Evolutionary conservation across 1,140 invertebrate species (phyloP).

Genomic region (Neodiprion fabricii): DNA sequence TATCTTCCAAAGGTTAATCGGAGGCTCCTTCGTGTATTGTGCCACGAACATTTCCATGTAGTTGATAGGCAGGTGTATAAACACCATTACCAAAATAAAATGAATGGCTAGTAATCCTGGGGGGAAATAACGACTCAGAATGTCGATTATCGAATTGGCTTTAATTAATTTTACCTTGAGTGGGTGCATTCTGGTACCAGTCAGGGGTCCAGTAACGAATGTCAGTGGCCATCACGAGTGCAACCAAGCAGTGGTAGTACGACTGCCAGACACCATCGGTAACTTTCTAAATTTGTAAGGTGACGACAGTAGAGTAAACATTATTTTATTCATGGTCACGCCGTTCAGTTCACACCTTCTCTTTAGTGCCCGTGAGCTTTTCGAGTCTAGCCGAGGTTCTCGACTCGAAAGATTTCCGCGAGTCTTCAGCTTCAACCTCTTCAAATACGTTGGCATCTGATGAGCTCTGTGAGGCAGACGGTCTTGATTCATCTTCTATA

Average conservation of each 20-base stretch:
- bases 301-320: not conserved
- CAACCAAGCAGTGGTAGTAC: not conserved
- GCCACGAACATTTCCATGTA: not conserved
- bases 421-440: not conserved
- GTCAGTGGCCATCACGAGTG: not conserved
- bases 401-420: not conserved
- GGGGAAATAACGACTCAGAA: not conserved
- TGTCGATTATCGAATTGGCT: too few species aligned
- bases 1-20: not conserved
- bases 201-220: not conserved
- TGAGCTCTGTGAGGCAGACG: not conserved
- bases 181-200: not conserved
- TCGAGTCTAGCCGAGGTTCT: not conserved
- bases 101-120: not conserved
- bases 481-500: too few species aligned
- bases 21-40: not conserved
- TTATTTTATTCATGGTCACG: not conserved
- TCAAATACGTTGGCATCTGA: not conserved
- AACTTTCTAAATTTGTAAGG: not conserved
- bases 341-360: not conserved
- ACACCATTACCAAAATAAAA: not conserved
- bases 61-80: not conserved
- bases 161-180: not conserved
- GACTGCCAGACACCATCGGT: not conserved
- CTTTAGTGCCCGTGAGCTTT: not conserved